Evolutionary conservation across 1,140 invertebrate species (phyloP), one percentile per base, ranked within the genome.

Genomic region (Pseudomyrmex cubaensis): DNA sequence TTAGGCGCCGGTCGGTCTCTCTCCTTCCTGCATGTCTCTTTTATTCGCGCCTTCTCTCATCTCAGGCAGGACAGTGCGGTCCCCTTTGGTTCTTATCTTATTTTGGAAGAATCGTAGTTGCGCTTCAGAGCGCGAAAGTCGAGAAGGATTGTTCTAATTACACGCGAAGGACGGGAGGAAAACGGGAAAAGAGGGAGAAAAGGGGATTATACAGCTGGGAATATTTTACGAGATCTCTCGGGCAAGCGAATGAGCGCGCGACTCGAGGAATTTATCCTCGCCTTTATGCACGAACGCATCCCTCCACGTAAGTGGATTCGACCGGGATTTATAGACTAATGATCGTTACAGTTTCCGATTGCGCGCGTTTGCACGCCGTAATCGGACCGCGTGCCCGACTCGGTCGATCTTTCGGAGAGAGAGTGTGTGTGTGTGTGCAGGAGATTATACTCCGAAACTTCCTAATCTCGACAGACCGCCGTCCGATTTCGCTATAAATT

Each of bases 281-380:
- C 54, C 66, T 80, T 80, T 80, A 80, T 80, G 76, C 76, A 70
- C 22, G 64, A 80, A 70, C 66, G 76, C 66, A 54, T 20, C 15
- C 66, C 44, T 59, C 54, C 20, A 48, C 66, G 66, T 70, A 80
- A 80, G 66, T 80, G 76, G 76, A 80, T 80, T 61, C 76, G 76
- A 80, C 52, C 66, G 66, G 74, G 76, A 80, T 80, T 80, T 80
- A 80, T 80, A 59, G 66, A 54, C 76, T 70, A 70, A 80, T 70
- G 76, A 80, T 80, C 66, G 76, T 80, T 80, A 80, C 66, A 22
- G 76, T 54, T 80, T 80, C 64, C 76, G 76, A 78, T 78, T 80
- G 76, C 54, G 54, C 76, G 76, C 76, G 66, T 70, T 70, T 70
- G 64, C 76, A 35, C 35, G 35, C 66, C 54, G 66, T 80, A 70